Evolutionary conservation across 53 echinoderm and acorn worm genomes (phyloP).

Genomic region (Holothuria scabra): DNA sequence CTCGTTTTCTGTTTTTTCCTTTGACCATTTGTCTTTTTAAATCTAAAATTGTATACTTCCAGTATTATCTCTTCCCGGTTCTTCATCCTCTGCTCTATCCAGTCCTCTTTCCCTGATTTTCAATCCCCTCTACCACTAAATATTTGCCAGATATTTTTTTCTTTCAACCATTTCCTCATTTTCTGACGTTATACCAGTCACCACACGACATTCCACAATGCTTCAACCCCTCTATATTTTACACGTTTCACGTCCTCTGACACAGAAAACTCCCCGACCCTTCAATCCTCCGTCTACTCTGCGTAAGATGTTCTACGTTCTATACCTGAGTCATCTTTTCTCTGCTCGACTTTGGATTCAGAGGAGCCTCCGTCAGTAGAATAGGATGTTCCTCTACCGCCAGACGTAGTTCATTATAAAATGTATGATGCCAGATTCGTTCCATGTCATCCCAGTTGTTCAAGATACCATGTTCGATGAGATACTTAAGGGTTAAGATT

Average conservation of each 20-base stretch:
- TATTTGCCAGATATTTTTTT: not conserved
- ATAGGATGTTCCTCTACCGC: constrained; percentile 82
- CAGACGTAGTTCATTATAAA: constrained; percentile 92
- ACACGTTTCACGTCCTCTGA: no score
- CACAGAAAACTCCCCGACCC: no score
- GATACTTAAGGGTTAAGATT: constrained; percentile 93
- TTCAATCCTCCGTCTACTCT: no score
- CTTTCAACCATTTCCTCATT: not conserved
- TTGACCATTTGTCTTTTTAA: not conserved
- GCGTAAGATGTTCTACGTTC: no score
- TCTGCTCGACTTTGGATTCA: constrained; percentile 65
- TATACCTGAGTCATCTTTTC: constrained; percentile 85
- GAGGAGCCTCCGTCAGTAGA: constrained; percentile 83
- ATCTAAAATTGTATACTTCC: not conserved
- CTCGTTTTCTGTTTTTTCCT: no score
- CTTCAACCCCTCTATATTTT: no score
- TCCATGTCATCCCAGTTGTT: constrained; percentile 99
- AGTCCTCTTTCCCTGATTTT: not conserved
- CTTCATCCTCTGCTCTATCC: not conserved
- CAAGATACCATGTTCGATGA: constrained; percentile 97
- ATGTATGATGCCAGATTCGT: constrained; percentile 97
- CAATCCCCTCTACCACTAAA: no score
- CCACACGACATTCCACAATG: no score
- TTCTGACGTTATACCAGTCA: not conserved
- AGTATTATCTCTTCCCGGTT: not conserved